Evolutionary conservation across 2,888 invertebrate genomes (phyloP), one percentile per base, ranked within the genome.

Genomic region (Phalera bucephala): DNA sequence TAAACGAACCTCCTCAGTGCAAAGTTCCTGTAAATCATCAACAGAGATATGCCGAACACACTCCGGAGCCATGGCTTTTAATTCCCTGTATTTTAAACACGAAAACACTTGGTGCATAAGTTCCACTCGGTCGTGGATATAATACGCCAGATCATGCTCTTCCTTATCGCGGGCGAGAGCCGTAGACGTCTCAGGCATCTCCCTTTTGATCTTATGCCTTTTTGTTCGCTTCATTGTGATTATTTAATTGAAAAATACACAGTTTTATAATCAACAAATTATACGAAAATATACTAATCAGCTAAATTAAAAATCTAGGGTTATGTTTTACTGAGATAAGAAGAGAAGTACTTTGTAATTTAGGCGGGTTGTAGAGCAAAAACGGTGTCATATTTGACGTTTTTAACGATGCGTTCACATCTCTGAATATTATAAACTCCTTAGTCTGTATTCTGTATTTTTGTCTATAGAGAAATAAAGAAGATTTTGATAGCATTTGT

Each of bases 61-160:
- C 6, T 90, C 87, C 0, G 93, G 93, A 0, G 91, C 90, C 64
- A 93, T 81, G 3, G 90, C 82, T 36, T 87, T 86, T 3, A 93
- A 66, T 15, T 92, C 92, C 51, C 91, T 92, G 0, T 82, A 80
- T 47, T 91, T 92, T 0, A 93, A 53, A 0, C 91, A 77, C 0
- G 90, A 86, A 72, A 93, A 93, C 1, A 92, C 86, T 71, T 93
- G 92, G 15, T 91, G 91, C 64, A 92, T 90, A 10, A 93, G 53
- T 47, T 92, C 93, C 0, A 93, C 86, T 10, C 92, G 70, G 48
- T 93, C 93, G 43, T 91, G 91, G 0, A 92, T 85, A 45, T 91
- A 92, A 54, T 91, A 86, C 0, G 91, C 84, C 39, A 93, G 76
- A 49, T 92, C 91, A 27, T 91, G 85, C 2, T 90, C 90, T 15